Conservation (phyloP, 2,113 vertebrate genomes). For the Boulengeromyrus knoepffleri region DNA sequence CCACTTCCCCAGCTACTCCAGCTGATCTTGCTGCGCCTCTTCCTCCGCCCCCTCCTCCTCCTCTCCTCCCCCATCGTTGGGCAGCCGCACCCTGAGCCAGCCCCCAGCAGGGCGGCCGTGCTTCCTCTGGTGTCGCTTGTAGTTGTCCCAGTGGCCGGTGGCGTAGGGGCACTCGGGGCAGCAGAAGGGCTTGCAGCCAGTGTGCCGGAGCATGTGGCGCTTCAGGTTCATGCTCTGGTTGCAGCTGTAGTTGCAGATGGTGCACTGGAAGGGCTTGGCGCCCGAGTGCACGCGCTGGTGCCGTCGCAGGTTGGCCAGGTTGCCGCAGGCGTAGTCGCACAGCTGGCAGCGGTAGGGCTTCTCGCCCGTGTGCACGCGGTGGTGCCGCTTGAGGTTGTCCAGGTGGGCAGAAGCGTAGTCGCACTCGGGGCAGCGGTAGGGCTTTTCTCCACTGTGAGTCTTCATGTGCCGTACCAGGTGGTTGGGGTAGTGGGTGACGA, state of each 20-base stretch:
- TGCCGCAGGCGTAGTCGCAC: constrained; percentile 91
- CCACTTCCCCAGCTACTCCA: neutral
- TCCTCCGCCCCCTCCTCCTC: constrained; percentile 34
- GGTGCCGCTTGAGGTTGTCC: constrained; percentile 96
- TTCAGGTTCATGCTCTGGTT: constrained; percentile 99
- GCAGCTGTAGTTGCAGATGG: constrained; percentile 90
- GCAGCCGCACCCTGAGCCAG: constrained; percentile 68
- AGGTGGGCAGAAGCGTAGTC: constrained; percentile 90
- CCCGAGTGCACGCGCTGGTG: constrained; percentile 94
- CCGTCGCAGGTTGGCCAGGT: constrained; percentile 94
- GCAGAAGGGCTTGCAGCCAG: constrained; percentile 88
- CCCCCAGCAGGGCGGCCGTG: constrained; percentile 75
- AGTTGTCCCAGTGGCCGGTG: constrained; percentile 98
- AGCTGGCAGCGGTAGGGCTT: constrained; percentile 88
- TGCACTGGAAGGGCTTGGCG: constrained; percentile 90
- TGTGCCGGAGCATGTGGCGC: constrained; percentile 93
- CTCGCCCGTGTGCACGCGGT: constrained; percentile 81
- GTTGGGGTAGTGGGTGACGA: constrained; percentile 94
- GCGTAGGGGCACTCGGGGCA: constrained; percentile 87
- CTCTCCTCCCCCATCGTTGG: constrained; percentile 34
- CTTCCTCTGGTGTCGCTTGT: constrained; percentile 96
- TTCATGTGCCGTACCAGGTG: constrained; percentile 97
- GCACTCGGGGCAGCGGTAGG: constrained; percentile 88
- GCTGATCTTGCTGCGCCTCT: neutral
- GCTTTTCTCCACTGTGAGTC: constrained; percentile 95